A percentile compares a stretch with the other conserved stretches of the same genome.
Conservation (phyloP, 2,797 vertebrate species). For the Mus minutoides region DNA sequence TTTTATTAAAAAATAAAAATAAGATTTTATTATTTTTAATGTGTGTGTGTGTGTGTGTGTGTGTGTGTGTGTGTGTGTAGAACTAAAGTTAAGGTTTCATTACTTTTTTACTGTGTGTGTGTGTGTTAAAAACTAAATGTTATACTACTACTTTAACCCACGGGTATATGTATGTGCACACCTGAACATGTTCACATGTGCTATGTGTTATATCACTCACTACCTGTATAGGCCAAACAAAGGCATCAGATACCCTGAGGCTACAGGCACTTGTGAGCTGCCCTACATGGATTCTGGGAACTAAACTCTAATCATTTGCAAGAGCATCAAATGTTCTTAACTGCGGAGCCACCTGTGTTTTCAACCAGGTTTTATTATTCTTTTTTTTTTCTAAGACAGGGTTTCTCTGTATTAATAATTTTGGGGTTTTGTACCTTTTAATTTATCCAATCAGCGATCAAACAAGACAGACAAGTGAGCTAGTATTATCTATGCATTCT, state of each 20-base stretch:
- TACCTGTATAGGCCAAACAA: background rate
- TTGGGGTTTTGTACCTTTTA: slow-evolving; percentile 30
- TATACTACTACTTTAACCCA: background rate
- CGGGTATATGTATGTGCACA: background rate
- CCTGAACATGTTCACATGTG: background rate
- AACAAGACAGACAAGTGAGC: background rate
- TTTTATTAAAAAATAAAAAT: slow-evolving; percentile 26
- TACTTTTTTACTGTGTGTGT: no score
- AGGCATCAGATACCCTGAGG: background rate
- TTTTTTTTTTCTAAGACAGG: background rate
- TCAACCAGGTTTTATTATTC: slow-evolving; percentile 44
- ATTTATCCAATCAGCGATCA: slow-evolving; percentile 17
- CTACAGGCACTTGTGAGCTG: background rate
- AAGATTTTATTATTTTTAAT: slow-evolving; percentile 50
- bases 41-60: background rate
- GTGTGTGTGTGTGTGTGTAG: background rate
- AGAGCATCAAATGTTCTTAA: background rate
- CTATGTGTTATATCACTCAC: background rate
- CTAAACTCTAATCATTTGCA: background rate
- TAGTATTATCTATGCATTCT: slow-evolving; percentile 16
- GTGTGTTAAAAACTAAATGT: background rate
- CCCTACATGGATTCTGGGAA: background rate
- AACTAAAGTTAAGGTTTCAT: background rate
- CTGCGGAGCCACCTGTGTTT: background rate
- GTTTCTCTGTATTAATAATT: background rate